Base-by-base conservation (phyloP, 2,797 vertebrate genomes). In the Spondyliosoma cantharus region DNA sequence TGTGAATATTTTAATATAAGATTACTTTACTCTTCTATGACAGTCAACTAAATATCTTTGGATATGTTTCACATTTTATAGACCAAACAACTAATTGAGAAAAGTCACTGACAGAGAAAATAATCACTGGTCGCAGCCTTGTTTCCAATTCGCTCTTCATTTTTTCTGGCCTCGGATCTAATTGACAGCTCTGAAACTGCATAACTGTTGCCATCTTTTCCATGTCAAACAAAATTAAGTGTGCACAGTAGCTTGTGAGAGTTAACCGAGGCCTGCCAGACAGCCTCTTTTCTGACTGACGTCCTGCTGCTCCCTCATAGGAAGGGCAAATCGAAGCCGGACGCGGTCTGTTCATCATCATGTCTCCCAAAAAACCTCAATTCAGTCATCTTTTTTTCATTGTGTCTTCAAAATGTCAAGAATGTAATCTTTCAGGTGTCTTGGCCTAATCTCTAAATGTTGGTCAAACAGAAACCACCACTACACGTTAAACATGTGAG, bases 151-250 rank as follows among this genome's bases (percentile, higher is more conserved):
- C 29, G 17, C 4, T 50, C 20, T n/a, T 25, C 11, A 6, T 22
- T 54, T 69, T 22, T 19, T 29, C 15, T 62, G 29, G 3, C 54
- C 49, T 49, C 43, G 3, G n/a, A 49, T 81, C 76, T 50, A 61
- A 68, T 29, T 45, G 62, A 59, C 45, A 50, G 42, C 27, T 12
- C n/a, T 62, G 48, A 77, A 69, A 52, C 74, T 78, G 50, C 48
- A 60, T 2, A 29, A 71, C 12, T 19, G 32, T 53, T 15, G 29
- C 45, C 16, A 20, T 64, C 20, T 54, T 48, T 42, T 49, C 15
- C 4, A 42, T 19, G 43, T 70, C 42, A 80, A 71, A 70, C 57
- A 20, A 25, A 54, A 49, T 15, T 8, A 49, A 63, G 32, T 29
- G 57, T 52, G 16, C 42, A 42, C 8, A 20, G 29, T 22, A 1